Conservation (phyloP, 2,888 invertebrate species). For the Acleris laterana region DNA sequence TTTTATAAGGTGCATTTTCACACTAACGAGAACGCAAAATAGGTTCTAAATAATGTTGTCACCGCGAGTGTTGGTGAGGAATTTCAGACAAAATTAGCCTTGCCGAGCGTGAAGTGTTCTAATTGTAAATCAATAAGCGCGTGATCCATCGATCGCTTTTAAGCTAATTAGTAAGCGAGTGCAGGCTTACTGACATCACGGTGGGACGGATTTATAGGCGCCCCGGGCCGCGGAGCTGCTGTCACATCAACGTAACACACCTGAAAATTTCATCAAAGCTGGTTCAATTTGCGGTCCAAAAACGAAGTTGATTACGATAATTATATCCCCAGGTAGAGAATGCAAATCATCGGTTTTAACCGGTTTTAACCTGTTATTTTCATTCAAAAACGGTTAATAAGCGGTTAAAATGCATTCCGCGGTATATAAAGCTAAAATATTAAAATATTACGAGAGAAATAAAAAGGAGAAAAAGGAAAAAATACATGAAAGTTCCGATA, state of each 20-base stretch:
- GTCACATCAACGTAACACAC: slow-evolving; percentile 10
- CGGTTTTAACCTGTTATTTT: too few relatives aligned
- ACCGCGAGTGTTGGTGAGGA: background rate
- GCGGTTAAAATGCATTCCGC: too few relatives aligned
- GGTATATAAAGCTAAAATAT: too few relatives aligned
- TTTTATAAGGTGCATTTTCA: too few relatives aligned
- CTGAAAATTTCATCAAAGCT: slow-evolving; percentile 8
- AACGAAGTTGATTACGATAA: slow-evolving; percentile 25
- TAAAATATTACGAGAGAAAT: too few relatives aligned
- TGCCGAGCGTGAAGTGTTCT: slow-evolving; percentile 5
- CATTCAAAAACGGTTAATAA: too few relatives aligned
- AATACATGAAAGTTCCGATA: too few relatives aligned
- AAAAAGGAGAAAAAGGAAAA: too few relatives aligned
- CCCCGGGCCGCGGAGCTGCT: slow-evolving; percentile 46
- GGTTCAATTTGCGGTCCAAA: slow-evolving; percentile 8
- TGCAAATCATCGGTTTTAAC: too few relatives aligned
- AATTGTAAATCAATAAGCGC: slow-evolving; percentile 31
- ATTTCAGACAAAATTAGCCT: slow-evolving; percentile 23
- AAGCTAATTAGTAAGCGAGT: slow-evolving; percentile 73
- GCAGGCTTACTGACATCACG: slow-evolving; percentile 67
- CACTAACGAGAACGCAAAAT: too few relatives aligned
- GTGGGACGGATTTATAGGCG: slow-evolving; percentile 67
- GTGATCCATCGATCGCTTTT: slow-evolving; percentile 67
- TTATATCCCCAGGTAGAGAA: too few relatives aligned
- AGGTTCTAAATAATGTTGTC: too few relatives aligned